These are phyloP conservation scores for Drosophila peninsularis DNA, from an alignment of 2,888 invertebrate genomes.

Conservation along the genomic window DNA sequence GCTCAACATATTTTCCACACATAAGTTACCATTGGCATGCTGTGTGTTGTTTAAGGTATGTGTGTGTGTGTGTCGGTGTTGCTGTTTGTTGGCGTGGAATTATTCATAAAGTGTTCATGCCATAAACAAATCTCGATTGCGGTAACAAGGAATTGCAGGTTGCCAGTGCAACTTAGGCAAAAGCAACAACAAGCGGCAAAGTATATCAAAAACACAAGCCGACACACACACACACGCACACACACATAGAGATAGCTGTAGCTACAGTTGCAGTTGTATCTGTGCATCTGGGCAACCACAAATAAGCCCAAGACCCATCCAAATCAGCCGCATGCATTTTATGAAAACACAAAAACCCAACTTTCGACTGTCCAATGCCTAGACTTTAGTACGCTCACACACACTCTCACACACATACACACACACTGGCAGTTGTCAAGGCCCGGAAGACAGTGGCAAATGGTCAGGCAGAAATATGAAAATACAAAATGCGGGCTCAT, in stretches of 20 bases:
- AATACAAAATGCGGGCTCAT: conserved; percentile 59
- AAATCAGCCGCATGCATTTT: conserved; percentile 59
- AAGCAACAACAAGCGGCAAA: conserved; percentile 11
- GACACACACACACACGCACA: conserved; percentile 2
- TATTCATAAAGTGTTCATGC: conserved; percentile 45
- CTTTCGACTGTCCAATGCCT: conserved; percentile 6
- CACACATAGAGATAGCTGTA: background rate
- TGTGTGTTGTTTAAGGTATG: background rate
- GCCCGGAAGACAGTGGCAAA: conserved; percentile 53
- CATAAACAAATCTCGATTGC: conserved; percentile 52
- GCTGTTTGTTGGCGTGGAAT: conserved; percentile 12
- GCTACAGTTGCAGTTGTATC: conserved; percentile 1
- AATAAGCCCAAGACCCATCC: conserved; percentile 55
- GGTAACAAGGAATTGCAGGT: conserved; percentile 38
- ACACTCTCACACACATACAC: background rate
- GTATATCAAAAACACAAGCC: conserved; percentile 34
- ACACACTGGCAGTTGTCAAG: conserved; percentile 40
- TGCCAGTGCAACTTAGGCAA: conserved; percentile 6
- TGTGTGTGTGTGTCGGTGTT: background rate
- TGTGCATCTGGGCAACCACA: conserved; percentile 45
- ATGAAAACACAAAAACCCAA: conserved; percentile 35
- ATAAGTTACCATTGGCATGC: conserved; percentile 18
- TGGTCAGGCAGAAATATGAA: conserved; percentile 66
- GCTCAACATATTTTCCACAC: background rate
- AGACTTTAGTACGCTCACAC: background rate